Conservation (phyloP, 2,113 vertebrate species). For the Oreocharis arfaki region DNA sequence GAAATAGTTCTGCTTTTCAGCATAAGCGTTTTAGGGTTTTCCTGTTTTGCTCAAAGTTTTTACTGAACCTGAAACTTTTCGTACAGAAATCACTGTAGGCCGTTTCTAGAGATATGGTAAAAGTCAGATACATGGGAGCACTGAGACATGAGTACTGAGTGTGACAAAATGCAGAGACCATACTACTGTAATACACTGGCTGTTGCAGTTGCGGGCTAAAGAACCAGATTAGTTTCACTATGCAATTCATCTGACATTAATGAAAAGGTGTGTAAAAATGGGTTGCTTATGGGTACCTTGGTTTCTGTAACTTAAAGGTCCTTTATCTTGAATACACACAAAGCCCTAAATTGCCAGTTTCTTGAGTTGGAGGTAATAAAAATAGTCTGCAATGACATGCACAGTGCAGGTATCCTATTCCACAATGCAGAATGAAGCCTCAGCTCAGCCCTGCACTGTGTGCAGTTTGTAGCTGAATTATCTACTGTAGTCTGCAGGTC, state of each 20-base stretch:
- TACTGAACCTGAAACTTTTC: not conserved
- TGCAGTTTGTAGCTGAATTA: not conserved
- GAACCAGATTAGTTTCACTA: not conserved
- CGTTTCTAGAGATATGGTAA: not conserved
- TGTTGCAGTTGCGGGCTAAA: not conserved
- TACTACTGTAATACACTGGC: too few species aligned
- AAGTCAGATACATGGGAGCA: not conserved
- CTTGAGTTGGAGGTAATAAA: not conserved
- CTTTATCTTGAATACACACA: not conserved
- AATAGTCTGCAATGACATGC: not conserved
- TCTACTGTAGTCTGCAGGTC: not conserved
- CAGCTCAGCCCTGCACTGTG: fast-evolving
- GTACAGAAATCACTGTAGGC: not conserved
- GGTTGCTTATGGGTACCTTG: not conserved
- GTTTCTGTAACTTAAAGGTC: not conserved
- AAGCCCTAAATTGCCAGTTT: not conserved
- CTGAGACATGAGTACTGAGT: not conserved
- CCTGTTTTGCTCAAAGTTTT: not conserved
- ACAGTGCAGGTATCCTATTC: not conserved
- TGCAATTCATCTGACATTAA: not conserved
- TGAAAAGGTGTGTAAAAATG: not conserved
- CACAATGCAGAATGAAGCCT: not conserved
- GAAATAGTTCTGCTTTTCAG: not conserved
- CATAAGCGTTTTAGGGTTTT: not conserved
- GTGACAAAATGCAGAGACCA: not conserved